phyloP scores from a whole-genome alignment of 2,113 vertebrate species.

The Gyps fulvus region DNA sequence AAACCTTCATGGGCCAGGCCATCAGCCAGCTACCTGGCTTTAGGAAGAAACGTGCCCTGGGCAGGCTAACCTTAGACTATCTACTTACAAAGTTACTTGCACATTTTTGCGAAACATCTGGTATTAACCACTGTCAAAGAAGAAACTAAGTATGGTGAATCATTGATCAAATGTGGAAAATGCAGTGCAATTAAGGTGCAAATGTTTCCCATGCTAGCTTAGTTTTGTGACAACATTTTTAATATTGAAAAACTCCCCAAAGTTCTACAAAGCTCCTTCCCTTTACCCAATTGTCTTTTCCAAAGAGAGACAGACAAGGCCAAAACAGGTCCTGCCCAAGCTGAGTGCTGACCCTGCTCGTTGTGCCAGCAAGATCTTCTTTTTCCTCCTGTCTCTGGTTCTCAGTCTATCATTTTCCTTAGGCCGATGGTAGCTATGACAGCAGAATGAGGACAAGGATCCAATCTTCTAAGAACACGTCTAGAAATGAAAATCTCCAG shows the following conservation, averaged over 20 bases:
- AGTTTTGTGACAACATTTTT: background rate
- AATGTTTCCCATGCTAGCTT: background rate
- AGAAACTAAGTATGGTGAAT: background rate
- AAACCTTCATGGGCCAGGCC: background rate
- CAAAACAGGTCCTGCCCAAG: background rate
- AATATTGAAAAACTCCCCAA: background rate
- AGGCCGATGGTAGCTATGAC: background rate
- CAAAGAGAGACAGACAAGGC: background rate
- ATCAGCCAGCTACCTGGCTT: background rate
- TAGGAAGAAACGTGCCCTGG: background rate
- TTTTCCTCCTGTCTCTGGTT: background rate
- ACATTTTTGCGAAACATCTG: background rate
- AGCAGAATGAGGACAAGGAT: background rate
- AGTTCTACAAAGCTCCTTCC: background rate
- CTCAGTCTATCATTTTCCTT: background rate
- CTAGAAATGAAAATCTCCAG: background rate
- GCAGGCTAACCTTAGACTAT: background rate
- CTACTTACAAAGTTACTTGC: background rate
- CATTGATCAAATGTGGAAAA: background rate
- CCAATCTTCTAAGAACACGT: fast-evolving
- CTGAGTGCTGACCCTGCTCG: background rate
- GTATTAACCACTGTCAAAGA: background rate
- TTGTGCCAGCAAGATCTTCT: background rate
- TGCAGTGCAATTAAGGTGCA: background rate
- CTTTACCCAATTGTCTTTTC: background rate